These are phyloP conservation scores for Pangasius larnaudii DNA, from an alignment of 2,797 vertebrate genomes.

Conservation along the genomic window DNA sequence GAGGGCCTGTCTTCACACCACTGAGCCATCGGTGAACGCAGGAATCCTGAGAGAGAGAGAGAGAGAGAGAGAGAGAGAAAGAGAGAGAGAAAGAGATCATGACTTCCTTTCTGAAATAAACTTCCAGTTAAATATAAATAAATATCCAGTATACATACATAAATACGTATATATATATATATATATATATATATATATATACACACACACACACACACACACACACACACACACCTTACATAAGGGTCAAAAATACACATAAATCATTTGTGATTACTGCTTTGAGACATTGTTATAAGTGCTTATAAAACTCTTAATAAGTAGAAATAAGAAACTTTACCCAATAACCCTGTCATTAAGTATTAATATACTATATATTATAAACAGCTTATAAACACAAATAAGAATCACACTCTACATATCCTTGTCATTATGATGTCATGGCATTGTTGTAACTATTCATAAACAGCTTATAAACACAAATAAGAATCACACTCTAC, in stretches of 20 bases:
- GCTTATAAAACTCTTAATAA: background rate
- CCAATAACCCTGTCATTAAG: background rate
- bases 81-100: background rate
- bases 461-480: background rate
- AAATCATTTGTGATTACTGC: background rate
- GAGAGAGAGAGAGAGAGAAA: slow-evolving; percentile 4
- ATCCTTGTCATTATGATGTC: background rate
- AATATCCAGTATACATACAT: background rate
- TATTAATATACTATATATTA: too few species aligned
- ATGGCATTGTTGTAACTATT: background rate
- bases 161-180: too few species aligned
- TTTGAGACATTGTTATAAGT: background rate
- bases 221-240: background rate
- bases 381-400: background rate
- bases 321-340: background rate
- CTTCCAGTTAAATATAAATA: too few species aligned
- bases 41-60: slow-evolving; percentile 51
- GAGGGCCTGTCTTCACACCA: slow-evolving; percentile 55
- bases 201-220: too few species aligned
- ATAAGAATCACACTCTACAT: background rate
- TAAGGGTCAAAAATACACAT: background rate
- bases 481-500: background rate
- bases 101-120: background rate
- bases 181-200: too few species aligned
- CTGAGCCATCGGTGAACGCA: slow-evolving; percentile 65